Evolutionary conservation across 1,140 invertebrate species (phyloP).

Genomic region (Neotoxoptera formosana): DNA sequence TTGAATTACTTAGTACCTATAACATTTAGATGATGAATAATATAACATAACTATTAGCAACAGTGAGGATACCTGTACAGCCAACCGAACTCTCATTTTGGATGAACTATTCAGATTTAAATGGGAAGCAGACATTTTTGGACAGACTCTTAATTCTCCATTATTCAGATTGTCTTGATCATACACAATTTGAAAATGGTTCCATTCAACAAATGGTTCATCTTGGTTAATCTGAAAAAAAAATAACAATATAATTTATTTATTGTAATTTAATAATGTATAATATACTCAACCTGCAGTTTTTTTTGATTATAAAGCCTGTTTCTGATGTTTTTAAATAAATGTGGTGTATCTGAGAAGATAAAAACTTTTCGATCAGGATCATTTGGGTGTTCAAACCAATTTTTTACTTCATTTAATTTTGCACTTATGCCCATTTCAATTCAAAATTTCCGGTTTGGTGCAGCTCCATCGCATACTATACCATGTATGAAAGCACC

Average conservation of each 20-base stretch:
- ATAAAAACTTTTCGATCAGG: background rate
- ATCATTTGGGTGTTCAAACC: background rate
- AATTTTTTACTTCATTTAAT: background rate
- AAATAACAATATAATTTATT: too few relatives aligned
- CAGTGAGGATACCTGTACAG: background rate
- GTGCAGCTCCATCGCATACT: conserved; percentile 3
- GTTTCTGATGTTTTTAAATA: background rate
- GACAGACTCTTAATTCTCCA: background rate
- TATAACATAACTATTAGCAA: background rate
- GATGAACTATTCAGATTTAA: background rate
- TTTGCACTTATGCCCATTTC: background rate
- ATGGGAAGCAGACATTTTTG: background rate
- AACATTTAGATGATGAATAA: background rate
- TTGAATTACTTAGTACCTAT: background rate
- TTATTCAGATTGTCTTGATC: background rate
- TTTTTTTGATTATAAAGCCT: conserved; percentile 2
- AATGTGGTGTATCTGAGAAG: background rate
- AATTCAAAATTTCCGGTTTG: background rate
- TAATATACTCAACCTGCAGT: background rate
- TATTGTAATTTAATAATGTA: background rate
- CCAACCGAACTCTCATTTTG: background rate
- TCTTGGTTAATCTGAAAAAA: background rate
- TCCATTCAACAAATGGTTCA: background rate
- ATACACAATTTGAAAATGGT: background rate
- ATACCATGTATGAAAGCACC: conserved; percentile 20